A percentile compares a stretch with the other conserved stretches of the same genome.
These are phyloP conservation scores for Varanus komodoensis DNA, from an alignment of 2,113 vertebrate species.

Conservation along the genomic window DNA sequence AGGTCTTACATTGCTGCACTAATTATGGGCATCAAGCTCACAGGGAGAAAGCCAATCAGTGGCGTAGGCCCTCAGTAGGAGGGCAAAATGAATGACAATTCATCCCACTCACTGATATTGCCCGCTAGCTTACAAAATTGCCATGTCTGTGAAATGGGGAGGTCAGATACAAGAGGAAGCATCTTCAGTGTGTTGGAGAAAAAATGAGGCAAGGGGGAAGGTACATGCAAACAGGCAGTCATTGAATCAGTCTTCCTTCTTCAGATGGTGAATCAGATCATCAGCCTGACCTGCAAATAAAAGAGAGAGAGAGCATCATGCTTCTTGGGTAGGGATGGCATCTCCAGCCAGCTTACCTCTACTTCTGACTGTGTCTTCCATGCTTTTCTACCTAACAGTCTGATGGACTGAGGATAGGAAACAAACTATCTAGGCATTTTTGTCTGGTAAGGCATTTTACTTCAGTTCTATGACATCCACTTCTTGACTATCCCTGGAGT, in stretches of 20 bases:
- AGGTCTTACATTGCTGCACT: neutral
- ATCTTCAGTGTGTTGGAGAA: neutral
- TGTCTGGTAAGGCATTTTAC: neutral
- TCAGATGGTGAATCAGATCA: neutral
- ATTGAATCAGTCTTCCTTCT: neutral
- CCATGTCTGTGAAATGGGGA: neutral
- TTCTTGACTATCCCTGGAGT: neutral
- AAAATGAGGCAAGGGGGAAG: no score
- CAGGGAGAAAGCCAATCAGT: neutral
- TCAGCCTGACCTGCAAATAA: neutral
- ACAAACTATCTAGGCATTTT: neutral
- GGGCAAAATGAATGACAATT: neutral
- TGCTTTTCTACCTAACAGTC: no score
- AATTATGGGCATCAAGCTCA: neutral
- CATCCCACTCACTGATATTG: neutral
- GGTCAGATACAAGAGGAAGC: neutral
- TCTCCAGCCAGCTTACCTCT: neutral
- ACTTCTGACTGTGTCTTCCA: neutral
- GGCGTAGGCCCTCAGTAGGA: neutral
- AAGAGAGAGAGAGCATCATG: neutral
- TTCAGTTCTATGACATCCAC: slow-evolving; percentile 5
- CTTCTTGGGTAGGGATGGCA: neutral
- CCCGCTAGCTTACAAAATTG: neutral
- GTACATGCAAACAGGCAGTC: neutral
- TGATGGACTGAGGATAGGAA: neutral